These are phyloP conservation scores for Cardiocondyla obscurior DNA, from an alignment of 1,140 invertebrate genomes.

Conservation along the genomic window DNA sequence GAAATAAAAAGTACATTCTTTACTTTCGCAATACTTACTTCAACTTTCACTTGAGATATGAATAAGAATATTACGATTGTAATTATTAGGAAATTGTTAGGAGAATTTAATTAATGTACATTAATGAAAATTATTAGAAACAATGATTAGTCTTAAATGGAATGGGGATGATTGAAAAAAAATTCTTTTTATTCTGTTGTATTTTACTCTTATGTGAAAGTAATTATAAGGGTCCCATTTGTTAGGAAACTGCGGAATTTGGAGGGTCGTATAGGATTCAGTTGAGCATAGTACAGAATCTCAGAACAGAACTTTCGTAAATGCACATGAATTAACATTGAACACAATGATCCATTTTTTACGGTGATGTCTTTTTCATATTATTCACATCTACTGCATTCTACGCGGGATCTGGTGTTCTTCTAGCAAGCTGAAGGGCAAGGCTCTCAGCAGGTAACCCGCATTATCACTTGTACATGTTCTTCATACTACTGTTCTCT, in stretches of 20 bases:
- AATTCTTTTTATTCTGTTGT: not conserved
- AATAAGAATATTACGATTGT: not conserved
- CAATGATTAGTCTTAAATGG: too few species aligned
- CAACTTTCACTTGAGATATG: not conserved
- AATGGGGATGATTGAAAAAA: not conserved
- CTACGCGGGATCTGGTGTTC: conserved; percentile 85
- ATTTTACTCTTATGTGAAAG: conserved; percentile 8
- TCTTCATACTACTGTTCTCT: conserved; percentile 19
- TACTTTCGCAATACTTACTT: not conserved
- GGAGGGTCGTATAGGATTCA: not conserved
- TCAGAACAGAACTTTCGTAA: conserved; percentile 17
- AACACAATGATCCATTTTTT: conserved; percentile 71
- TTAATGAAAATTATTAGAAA: too few species aligned
- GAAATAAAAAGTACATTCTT: not conserved
- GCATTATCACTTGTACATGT: conserved; percentile 75
- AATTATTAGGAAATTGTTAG: not conserved
- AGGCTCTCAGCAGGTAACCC: conserved; percentile 91
- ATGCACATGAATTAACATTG: conserved; percentile 67
- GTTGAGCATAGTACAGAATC: not conserved
- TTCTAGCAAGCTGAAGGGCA: conserved; percentile 92
- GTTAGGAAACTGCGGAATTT: not conserved
- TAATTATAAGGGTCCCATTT: not conserved
- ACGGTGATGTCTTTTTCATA: conserved; percentile 79
- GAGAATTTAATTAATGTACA: not conserved
- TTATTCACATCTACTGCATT: conserved; percentile 80